phyloP scores from a whole-genome alignment of 2,113 vertebrate species.

The Cariama cristata region DNA sequence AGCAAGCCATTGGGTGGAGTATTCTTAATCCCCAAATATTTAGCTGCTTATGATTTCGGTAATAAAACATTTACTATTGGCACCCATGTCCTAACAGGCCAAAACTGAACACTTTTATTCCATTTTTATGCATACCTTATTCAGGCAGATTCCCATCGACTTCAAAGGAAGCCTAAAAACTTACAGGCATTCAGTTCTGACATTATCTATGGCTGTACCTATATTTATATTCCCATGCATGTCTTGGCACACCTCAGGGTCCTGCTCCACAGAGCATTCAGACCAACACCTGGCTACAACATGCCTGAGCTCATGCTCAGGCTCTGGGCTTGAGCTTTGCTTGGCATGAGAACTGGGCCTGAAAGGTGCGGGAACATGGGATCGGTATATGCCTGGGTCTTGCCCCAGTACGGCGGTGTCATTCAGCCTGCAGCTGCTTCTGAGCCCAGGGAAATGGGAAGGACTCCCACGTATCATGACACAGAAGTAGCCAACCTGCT shows the following conservation, averaged over 20 bases:
- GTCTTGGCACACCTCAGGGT: background rate
- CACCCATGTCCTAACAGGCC: constrained; percentile 43
- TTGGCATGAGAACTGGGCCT: background rate
- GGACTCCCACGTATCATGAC: background rate
- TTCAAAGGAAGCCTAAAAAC: constrained; percentile 55
- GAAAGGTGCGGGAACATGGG: background rate
- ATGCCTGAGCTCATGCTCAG: background rate
- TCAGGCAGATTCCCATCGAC: background rate
- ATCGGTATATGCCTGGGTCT: background rate
- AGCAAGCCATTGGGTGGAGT: background rate
- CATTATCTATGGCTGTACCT: background rate
- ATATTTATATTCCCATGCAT: background rate
- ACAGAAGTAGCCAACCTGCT: background rate
- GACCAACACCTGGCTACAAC: background rate
- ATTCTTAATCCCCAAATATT: constrained; percentile 8
- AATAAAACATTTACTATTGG: background rate
- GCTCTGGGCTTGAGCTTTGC: background rate
- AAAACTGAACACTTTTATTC: background rate
- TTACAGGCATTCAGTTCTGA: background rate
- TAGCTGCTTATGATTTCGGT: constrained; percentile 6
- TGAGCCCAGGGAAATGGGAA: background rate
- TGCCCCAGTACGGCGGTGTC: background rate
- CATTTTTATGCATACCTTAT: background rate
- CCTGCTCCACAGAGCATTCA: background rate
- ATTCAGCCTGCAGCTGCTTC: background rate